Evolutionary conservation across 2,888 invertebrate genomes (phyloP).

Genomic region (Poecilus cupreus): DNA sequence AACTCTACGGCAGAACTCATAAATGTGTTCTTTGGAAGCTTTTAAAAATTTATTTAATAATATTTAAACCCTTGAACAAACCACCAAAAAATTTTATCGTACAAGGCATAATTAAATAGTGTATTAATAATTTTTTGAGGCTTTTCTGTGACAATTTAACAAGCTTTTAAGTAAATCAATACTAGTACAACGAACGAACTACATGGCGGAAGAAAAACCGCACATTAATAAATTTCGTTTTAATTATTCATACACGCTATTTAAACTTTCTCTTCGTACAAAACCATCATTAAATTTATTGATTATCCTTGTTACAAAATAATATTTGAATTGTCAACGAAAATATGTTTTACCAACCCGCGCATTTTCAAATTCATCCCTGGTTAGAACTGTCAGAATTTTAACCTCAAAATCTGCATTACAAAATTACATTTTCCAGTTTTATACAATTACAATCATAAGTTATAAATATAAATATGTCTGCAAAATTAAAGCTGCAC

Average conservation of each 20-base stretch:
- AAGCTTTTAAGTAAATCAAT: neutral
- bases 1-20: neutral
- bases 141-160: neutral
- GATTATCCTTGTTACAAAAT: neutral
- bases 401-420: constrained; percentile 46
- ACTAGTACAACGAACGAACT: neutral
- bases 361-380: neutral
- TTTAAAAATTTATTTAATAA: neutral
- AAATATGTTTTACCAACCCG: neutral
- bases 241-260: neutral
- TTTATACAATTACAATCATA: neutral
- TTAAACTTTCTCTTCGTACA: neutral
- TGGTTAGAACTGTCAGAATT: constrained; percentile 14
- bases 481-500: constrained; percentile 70
- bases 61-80: neutral
- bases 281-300: neutral
- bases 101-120: neutral
- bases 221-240: neutral
- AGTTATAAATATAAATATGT: constrained; percentile 65
- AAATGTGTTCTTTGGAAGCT: neutral
- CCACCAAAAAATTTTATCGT: neutral
- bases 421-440: neutral
- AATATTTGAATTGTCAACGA: neutral
- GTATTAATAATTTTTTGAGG: neutral
- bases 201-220: neutral